These are phyloP conservation scores for Eucidaris tribuloides DNA, from an alignment of 35 echinoderm and acorn worm species.

Conservation along the genomic window DNA sequence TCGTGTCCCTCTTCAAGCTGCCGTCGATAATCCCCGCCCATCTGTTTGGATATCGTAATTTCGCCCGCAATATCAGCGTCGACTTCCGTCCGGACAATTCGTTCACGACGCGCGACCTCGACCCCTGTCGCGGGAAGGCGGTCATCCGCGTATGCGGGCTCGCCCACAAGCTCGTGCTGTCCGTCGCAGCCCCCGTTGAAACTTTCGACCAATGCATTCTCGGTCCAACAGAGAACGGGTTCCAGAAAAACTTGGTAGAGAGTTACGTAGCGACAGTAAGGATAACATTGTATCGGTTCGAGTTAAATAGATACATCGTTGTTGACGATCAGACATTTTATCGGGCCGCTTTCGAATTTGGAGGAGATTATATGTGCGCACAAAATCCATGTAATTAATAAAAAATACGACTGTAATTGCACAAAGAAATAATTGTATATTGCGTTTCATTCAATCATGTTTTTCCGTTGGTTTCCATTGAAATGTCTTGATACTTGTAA, in stretches of 20 bases:
- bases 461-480: too few relatives aligned
- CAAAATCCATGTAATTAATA: conserved; percentile 69
- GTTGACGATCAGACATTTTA: conserved; percentile 38
- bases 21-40: conserved; percentile 29
- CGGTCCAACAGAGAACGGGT: conserved; percentile 66
- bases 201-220: conserved; percentile 66
- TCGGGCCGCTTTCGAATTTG: conserved; percentile 73
- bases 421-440: too few relatives aligned
- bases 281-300: conserved; percentile 27
- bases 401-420: too few relatives aligned
- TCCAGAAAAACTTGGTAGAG: conserved; percentile 53
- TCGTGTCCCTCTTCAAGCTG: neutral
- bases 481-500: too few relatives aligned
- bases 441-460: too few relatives aligned
- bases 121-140: conserved; percentile 56
- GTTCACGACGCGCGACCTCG: neutral
- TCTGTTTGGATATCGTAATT: conserved; percentile 80
- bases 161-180: conserved; percentile 27
- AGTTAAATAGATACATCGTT: neutral
- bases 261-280: conserved; percentile 42
- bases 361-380: conserved; percentile 59
- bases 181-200: conserved; percentile 2
- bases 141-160: conserved; percentile 21
- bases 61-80: conserved; percentile 26
- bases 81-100: conserved; percentile 74